Evolutionary conservation across 2,113 vertebrate species (phyloP).

Genomic region (Xiphias gladius): DNA sequence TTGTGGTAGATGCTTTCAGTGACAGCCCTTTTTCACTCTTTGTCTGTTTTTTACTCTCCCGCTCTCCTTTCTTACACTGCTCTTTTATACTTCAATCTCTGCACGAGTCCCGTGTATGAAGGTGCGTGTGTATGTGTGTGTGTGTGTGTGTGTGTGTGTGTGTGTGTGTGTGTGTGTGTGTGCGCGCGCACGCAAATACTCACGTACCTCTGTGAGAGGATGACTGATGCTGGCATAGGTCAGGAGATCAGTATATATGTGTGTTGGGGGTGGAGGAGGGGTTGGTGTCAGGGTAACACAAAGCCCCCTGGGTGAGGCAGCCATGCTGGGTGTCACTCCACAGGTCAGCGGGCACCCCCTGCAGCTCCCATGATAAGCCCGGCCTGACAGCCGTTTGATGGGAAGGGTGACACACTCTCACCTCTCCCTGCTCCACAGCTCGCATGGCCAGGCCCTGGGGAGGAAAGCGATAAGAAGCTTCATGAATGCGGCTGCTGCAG

Average conservation of each 20-base stretch:
- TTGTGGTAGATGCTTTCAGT: constrained; percentile 24
- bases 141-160: constrained; percentile 3
- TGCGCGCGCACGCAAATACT: not conserved
- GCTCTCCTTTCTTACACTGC: constrained; percentile 3
- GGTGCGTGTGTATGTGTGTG: constrained; percentile 71
- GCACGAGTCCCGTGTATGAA: constrained; percentile 17
- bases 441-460: constrained; percentile 34
- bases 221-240: constrained; percentile 40
- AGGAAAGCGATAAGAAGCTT: constrained; percentile 66
- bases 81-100: constrained; percentile 37
- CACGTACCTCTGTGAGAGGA: constrained; percentile 1
- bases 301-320: constrained; percentile 72
- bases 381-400: constrained; percentile 84
- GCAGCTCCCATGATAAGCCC: constrained; percentile 89
- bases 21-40: not conserved
- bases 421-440: constrained; percentile 68
- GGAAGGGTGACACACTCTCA: constrained; percentile 70
- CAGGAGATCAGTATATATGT: constrained; percentile 38
- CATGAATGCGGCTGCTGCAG: constrained; percentile 27
- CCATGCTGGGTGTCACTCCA: constrained; percentile 77
- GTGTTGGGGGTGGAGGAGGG: not conserved
- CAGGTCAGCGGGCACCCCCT: constrained; percentile 85
- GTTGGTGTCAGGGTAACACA: constrained; percentile 72
- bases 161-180: not conserved
- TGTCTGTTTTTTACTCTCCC: constrained; percentile 19